Base-by-base conservation (phyloP, 2,888 invertebrate species). In the Empis stercorea region DNA sequence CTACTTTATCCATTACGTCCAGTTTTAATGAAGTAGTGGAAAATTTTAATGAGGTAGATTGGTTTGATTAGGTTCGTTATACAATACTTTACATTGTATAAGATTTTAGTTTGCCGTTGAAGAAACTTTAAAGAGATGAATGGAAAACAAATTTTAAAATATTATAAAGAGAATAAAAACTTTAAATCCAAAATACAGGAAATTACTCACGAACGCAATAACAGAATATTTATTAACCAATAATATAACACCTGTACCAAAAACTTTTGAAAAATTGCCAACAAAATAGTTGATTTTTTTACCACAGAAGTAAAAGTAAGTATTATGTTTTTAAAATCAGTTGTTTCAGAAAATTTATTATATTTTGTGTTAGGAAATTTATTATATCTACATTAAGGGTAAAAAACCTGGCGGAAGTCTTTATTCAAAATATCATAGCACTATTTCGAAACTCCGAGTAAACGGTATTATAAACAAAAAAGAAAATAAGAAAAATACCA, bases 11-110 rank as follows among this genome's bases (percentile, higher is more conserved):
- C 11, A 15, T 30, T 23, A 23, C 17, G 11, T 27, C 23, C 3
- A 45, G 45, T 27, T 45, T 45, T 38, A 45, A 16, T 16, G 38
- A 38, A 14, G 36, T 30, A 16, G 27, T 38, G 16, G 38, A 38
- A 37, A 37, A 45, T 37, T 45, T 37, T 11, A 30, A 37, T 45
- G 45, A 45, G 45, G 38, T 45, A 23, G 23, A 13, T 9, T 45
- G 20, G 13, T 10, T 45, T 34, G 16, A 38, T 37, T 37, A 15
- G 9, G n/a, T n/a, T n/a, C n/a, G 37, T 37, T 37, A 15, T 37
- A 7, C 10, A 15, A 37, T 15, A 37, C 7, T 37, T 37, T 15
- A 37, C 14, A 16, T 9, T 37, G 30, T 7, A 3, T 10, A 38
- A 14, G 30, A 34, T 45, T 16, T 36, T 40, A 30, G 40, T 4